These are phyloP conservation scores for Acrocephalus arundinaceus DNA, from an alignment of 2,113 vertebrate species.

Conservation along the genomic window DNA sequence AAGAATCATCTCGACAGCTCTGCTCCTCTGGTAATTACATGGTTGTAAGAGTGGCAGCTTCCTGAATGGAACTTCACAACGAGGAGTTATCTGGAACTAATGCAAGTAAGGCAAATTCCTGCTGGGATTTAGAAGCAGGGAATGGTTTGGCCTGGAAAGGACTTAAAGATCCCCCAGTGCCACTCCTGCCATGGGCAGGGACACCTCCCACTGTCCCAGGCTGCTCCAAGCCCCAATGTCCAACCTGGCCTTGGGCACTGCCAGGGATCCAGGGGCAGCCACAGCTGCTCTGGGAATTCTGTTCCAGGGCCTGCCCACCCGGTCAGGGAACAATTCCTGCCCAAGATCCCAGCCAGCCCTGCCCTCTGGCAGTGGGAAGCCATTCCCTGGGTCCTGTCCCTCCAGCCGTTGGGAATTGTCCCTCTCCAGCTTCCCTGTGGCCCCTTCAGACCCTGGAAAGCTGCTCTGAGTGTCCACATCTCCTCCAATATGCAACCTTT, in stretches of 20 bases:
- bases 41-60: background rate
- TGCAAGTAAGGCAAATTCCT: background rate
- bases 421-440: background rate
- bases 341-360: rapidly evolving
- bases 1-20: background rate
- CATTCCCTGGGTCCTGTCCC: background rate
- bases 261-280: background rate
- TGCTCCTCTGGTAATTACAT: background rate
- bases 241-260: background rate
- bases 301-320: rapidly evolving
- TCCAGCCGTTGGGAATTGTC: background rate
- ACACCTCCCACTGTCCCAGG: background rate
- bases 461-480: background rate
- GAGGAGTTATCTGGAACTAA: background rate
- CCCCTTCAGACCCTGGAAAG: background rate
- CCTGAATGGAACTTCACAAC: background rate
- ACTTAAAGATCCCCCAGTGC: rapidly evolving
- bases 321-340: background rate
- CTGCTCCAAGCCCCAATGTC: background rate
- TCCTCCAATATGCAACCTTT: background rate
- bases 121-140: background rate
- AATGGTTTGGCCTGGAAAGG: background rate
- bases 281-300: background rate
- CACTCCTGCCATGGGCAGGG: background rate
- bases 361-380: background rate